Conservation (phyloP, 2,113 vertebrate species). For the Ceyx margarethae region DNA sequence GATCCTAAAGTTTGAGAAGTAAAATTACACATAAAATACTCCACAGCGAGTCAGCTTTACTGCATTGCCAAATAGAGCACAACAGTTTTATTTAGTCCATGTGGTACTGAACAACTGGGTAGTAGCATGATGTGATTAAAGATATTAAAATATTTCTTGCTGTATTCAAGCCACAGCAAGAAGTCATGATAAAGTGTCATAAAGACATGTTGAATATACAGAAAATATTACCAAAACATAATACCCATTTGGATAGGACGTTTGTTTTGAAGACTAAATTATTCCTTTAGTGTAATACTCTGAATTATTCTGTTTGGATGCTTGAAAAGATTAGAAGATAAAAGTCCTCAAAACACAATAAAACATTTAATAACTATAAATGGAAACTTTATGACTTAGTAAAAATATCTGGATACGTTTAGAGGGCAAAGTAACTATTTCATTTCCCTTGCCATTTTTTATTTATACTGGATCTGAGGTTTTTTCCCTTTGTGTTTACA, state of each 20-base stretch:
- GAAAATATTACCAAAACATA: slow-evolving; percentile 60
- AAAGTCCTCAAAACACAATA: not conserved
- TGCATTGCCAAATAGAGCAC: slow-evolving; percentile 50
- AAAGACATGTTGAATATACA: slow-evolving; percentile 31
- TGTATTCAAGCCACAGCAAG: slow-evolving; percentile 59
- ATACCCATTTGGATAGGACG: slow-evolving; percentile 42
- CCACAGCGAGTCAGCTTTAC: slow-evolving; percentile 55
- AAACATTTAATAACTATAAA: slow-evolving; percentile 23
- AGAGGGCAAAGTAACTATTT: not conserved
- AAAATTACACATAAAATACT: slow-evolving; percentile 59
- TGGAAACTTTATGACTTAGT: not conserved
- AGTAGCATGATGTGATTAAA: slow-evolving; percentile 62
- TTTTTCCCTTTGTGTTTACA: not conserved
- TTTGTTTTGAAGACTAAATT: slow-evolving; percentile 6
- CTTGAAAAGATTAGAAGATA: slow-evolving; percentile 12
- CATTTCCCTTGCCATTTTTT: not conserved
- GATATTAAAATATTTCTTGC: slow-evolving; percentile 64
- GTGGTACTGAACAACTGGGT: slow-evolving; percentile 47
- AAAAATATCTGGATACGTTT: not conserved
- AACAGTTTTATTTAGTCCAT: slow-evolving; percentile 68
- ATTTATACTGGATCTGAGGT: not conserved
- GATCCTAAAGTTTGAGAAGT: slow-evolving; percentile 35
- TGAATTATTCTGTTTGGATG: not conserved
- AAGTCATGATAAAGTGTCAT: slow-evolving; percentile 54
- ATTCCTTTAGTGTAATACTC: not conserved